Percentiles rank a stretch among this genome's conserved stretches.
Conservation (phyloP, 2,888 invertebrate genomes). For the Eristalis tenax region DNA sequence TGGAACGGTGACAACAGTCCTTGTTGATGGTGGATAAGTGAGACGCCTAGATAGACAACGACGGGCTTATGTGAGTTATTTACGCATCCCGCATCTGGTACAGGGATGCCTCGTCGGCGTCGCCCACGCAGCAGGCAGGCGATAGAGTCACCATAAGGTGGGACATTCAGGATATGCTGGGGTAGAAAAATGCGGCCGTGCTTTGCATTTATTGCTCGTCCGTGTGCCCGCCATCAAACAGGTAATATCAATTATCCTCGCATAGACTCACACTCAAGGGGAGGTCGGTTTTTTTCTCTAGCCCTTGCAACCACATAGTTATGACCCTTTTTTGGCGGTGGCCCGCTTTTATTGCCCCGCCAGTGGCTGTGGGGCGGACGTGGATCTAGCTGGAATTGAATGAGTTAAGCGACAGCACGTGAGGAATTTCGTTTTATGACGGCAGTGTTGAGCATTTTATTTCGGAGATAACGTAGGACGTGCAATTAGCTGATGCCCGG, state of each 20-base stretch:
- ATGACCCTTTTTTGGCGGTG: constrained; percentile 7
- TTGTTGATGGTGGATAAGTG: too few relatives aligned
- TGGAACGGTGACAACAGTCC: neutral
- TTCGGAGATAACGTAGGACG: neutral
- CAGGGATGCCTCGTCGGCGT: neutral
- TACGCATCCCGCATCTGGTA: constrained; percentile 10
- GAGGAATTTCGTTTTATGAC: constrained; percentile 15
- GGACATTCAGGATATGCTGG: neutral
- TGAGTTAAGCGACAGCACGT: constrained; percentile 2
- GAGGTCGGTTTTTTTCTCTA: neutral
- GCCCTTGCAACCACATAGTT: neutral
- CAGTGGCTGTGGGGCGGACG: neutral
- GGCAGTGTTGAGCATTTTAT: constrained; percentile 1
- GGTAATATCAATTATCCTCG: constrained; percentile 21
- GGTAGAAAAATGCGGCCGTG: neutral
- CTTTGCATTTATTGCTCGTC: constrained; percentile 25
- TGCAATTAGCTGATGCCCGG: constrained; percentile 8
- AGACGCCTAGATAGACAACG: constrained; percentile 1
- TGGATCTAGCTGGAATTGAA: neutral
- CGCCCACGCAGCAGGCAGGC: neutral
- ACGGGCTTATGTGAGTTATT: constrained; percentile 16
- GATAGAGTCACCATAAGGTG: constrained; percentile 1
- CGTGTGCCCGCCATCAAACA: neutral
- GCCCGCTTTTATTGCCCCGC: constrained; percentile 2
- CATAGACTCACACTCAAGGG: neutral